A percentile compares a stretch with the other conserved stretches of the same genome.
Conservation (phyloP, 2,797 vertebrate species). For the Garrulus glandarius region DNA sequence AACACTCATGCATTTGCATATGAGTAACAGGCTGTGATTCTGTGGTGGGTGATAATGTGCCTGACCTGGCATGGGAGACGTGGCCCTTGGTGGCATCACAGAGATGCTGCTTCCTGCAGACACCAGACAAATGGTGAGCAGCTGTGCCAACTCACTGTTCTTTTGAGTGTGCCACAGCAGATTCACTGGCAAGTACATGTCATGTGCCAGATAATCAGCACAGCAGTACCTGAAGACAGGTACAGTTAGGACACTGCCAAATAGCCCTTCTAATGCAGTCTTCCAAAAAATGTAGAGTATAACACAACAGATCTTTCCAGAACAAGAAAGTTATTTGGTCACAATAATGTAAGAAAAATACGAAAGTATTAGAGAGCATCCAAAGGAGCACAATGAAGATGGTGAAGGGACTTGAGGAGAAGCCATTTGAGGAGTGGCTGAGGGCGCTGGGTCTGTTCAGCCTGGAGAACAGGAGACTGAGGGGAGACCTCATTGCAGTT, state of each 20-base stretch:
- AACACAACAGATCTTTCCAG: not conserved
- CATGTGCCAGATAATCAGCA: not conserved
- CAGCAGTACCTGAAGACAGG: not conserved
- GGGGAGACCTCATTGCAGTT: not conserved
- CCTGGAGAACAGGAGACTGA: not conserved
- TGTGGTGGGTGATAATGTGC: not conserved
- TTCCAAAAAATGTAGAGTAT: not conserved
- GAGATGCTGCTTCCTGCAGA: not conserved
- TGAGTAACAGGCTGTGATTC: not conserved
- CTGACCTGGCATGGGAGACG: accelerated
- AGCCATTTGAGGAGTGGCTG: accelerated
- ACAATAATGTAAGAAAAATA: not conserved
- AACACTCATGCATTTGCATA: not conserved
- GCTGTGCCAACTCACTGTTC: not conserved
- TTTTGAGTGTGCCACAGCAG: not conserved
- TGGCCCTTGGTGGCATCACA: not conserved
- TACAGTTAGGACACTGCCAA: not conserved
- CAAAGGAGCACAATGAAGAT: not conserved
- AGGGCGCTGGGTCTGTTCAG: not conserved
- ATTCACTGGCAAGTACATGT: not conserved
- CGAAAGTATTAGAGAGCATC: not conserved
- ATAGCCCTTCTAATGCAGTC: not conserved
- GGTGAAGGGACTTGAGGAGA: not conserved
- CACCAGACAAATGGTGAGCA: not conserved
- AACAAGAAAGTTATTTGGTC: not conserved